Evolutionary conservation across 2,888 invertebrate genomes (phyloP).

Genomic region (Minunthozetes semirufus): DNA sequence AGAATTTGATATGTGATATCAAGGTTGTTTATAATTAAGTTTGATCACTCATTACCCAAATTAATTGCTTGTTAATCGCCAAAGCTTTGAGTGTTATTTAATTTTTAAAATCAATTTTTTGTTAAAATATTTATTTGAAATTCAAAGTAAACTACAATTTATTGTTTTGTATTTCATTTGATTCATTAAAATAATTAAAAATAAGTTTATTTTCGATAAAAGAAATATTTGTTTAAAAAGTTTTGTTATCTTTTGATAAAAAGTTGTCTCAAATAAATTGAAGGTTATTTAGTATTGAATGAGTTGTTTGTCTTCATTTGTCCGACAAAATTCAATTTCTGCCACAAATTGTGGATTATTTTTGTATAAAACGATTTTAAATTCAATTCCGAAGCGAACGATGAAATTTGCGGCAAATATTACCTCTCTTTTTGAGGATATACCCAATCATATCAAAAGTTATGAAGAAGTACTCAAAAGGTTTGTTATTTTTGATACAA

Average conservation of each 20-base stretch:
- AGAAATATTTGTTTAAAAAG: not conserved
- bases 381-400: not conserved
- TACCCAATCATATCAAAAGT: constrained; percentile 34
- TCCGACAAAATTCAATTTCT: not conserved
- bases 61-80: too few species aligned
- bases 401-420: constrained; percentile 36
- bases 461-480: constrained; percentile 34
- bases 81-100: too few species aligned
- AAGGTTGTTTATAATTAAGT: too few species aligned
- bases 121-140: too few species aligned
- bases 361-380: not conserved
- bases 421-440: constrained; percentile 28
- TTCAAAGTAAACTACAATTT: too few species aligned
- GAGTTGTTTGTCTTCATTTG: not conserved
- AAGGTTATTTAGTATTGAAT: not conserved
- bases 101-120: too few species aligned
- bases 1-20: too few species aligned
- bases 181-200: not conserved
- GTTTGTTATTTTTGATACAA: constrained; percentile 10
- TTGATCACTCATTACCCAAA: too few species aligned
- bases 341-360: not conserved
- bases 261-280: not conserved
- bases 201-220: not conserved
- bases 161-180: too few species aligned
- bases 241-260: not conserved